Conservation (phyloP, 2,113 vertebrate genomes). For the Amphiprion percula region DNA sequence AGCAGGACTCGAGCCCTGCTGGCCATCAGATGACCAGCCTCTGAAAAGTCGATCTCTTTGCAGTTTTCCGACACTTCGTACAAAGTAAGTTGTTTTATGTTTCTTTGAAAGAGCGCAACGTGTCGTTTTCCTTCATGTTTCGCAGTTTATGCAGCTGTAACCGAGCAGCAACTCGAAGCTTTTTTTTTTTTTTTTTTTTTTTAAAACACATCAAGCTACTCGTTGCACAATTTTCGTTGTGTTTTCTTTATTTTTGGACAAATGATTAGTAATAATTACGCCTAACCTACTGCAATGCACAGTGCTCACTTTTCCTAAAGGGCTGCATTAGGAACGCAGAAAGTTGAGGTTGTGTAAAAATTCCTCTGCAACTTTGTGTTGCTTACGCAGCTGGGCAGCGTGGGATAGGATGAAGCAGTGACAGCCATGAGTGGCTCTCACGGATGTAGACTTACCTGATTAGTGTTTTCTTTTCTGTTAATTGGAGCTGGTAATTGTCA, state of each 20-base stretch:
- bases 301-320: neutral
- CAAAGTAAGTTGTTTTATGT: conserved; percentile 53
- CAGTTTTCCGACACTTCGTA: conserved; percentile 31
- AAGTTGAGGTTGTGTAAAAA: neutral
- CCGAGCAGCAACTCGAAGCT: neutral
- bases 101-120: neutral
- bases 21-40: conserved; percentile 72
- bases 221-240: neutral
- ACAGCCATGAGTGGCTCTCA: conserved; percentile 13
- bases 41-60: conserved; percentile 61
- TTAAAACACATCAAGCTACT: neutral
- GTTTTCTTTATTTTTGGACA: neutral
- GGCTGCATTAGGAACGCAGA: neutral
- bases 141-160: conserved; percentile 1
- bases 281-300: neutral
- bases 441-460: neutral
- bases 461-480: no score
- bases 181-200: neutral
- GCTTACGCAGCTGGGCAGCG: neutral
- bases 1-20: conserved; percentile 43
- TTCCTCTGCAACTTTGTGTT: neutral
- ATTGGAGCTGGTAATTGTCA: no score
- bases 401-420: conserved; percentile 14
- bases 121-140: neutral
- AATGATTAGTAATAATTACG: neutral